These are phyloP conservation scores for Myotis pilosus DNA, from an alignment of 2,797 vertebrate species.

Conservation along the genomic window DNA sequence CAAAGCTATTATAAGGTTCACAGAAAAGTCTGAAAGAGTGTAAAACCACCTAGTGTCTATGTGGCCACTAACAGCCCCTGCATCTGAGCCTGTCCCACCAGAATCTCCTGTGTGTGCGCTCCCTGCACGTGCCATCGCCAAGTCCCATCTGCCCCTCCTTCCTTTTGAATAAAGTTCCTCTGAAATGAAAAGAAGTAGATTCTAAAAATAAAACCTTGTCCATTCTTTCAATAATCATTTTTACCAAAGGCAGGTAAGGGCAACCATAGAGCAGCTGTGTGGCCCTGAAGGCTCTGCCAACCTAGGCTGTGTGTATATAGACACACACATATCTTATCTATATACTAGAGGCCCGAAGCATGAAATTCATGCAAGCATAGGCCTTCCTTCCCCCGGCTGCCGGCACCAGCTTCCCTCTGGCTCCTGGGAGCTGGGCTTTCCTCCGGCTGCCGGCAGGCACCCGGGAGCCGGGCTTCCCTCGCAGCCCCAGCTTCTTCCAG, in stretches of 20 bases:
- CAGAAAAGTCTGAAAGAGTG: background rate
- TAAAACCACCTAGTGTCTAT: background rate
- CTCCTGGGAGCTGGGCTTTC: too few species aligned
- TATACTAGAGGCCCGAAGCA: too few species aligned
- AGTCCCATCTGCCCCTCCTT: background rate
- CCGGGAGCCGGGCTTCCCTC: too few species aligned
- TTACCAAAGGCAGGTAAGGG: background rate
- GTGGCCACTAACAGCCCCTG: background rate
- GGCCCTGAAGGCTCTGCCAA: background rate
- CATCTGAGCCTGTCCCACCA: background rate
- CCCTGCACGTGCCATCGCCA: accelerated
- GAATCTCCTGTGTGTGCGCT: background rate
- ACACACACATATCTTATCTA: background rate
- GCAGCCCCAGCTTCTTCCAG: too few species aligned
- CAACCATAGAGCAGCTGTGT: background rate
- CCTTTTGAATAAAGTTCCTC: background rate
- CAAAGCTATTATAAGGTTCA: background rate
- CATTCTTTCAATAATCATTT: background rate
- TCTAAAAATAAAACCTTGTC: background rate
- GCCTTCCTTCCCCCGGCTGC: too few species aligned
- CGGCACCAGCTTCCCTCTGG: too few species aligned
- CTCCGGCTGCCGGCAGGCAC: too few species aligned
- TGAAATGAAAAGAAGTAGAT: background rate
- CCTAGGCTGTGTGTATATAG: background rate
- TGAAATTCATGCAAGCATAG: too few species aligned